Percentiles rank a stretch among this genome's conserved stretches.
Conservation (phyloP, 2,888 invertebrate species). For the Epicampocera succincta region DNA sequence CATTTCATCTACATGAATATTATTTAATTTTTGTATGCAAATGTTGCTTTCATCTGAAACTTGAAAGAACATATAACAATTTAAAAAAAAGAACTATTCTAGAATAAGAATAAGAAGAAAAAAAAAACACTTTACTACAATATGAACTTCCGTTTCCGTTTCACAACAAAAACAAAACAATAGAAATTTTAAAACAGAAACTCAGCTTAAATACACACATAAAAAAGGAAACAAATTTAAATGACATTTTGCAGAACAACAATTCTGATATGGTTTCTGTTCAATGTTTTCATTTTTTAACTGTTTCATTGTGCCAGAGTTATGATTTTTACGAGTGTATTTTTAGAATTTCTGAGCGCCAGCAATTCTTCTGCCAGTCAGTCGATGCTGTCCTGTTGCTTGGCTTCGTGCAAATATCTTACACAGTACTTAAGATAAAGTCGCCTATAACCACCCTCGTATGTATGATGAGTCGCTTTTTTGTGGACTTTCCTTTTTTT, state of each 20-base stretch:
- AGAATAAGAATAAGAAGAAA: background rate
- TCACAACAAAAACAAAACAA: background rate
- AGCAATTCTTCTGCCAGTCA: too few relatives aligned
- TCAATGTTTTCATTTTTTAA: background rate
- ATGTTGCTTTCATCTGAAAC: conserved; percentile 23
- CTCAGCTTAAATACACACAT: background rate
- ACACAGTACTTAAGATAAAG: too few relatives aligned
- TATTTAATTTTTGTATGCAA: conserved; percentile 62
- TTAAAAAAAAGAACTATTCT: too few relatives aligned
- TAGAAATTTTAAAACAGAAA: background rate
- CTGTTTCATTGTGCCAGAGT: too few relatives aligned
- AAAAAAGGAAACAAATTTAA: conserved; percentile 5
- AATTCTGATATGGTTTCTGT: background rate
- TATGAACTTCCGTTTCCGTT: conserved; percentile 43
- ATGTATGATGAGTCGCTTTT: too few relatives aligned
- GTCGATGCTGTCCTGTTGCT: too few relatives aligned
- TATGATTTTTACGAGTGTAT: too few relatives aligned
- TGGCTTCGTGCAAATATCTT: too few relatives aligned
- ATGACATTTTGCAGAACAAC: conserved; percentile 23
- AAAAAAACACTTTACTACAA: background rate
- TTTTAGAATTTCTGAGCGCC: too few relatives aligned
- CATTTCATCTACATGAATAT: conserved; percentile 63
- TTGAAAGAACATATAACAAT: too few relatives aligned
- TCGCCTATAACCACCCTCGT: too few relatives aligned
- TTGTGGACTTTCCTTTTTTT: too few relatives aligned